Evolutionary conservation across 1,140 invertebrate species (phyloP).

Genomic region (Ladona fulva): DNA sequence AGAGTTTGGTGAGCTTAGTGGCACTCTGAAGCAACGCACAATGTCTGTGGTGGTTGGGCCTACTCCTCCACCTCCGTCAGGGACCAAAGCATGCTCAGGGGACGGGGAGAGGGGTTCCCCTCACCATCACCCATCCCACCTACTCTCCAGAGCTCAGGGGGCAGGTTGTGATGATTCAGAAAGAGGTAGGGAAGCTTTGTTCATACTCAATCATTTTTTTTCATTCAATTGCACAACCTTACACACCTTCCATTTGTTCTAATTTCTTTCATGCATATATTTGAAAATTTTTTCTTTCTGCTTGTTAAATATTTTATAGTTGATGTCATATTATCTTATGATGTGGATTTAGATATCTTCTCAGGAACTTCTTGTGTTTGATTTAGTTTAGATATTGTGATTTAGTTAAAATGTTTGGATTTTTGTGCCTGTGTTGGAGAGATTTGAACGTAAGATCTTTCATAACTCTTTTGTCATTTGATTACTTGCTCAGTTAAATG

Average conservation of each 20-base stretch:
- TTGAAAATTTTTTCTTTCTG: neutral
- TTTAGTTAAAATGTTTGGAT: too few relatives aligned
- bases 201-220: neutral
- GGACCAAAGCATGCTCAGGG: conserved; percentile 6
- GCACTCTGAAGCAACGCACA: conserved; percentile 21
- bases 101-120: conserved; percentile 3
- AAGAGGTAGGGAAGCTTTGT: neutral
- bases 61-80: neutral
- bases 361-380: too few relatives aligned
- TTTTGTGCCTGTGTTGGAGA: too few relatives aligned
- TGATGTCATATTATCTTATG: neutral
- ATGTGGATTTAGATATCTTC: too few relatives aligned
- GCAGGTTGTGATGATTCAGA: conserved; percentile 1
- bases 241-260: too few relatives aligned
- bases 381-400: too few relatives aligned
- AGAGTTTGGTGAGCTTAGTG: conserved; percentile 25
- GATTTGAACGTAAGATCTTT: too few relatives aligned
- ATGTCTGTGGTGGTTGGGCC: conserved; percentile 11
- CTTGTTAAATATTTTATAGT: neutral
- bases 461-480: too few relatives aligned
- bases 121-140: neutral
- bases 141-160: neutral
- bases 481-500: too few relatives aligned
- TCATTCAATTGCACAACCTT: neutral
- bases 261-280: too few relatives aligned